Evolutionary conservation across 64 coral and sea anemone species (phyloP).

Genomic region (Montipora cactus): DNA sequence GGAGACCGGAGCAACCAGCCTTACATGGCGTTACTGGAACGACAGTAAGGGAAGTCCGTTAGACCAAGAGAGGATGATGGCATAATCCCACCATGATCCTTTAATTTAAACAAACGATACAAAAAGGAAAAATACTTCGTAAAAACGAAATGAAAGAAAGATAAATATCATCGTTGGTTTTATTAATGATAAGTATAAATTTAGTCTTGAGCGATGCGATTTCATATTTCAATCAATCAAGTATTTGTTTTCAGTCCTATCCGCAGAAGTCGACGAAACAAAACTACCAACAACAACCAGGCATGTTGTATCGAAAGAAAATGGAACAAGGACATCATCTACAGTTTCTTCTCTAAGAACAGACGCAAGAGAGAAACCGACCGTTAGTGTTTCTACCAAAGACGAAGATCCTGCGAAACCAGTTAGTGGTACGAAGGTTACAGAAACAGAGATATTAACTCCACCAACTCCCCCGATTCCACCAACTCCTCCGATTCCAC

Average conservation of each 20-base stretch:
- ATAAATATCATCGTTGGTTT: too few species aligned
- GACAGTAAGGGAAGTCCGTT: too few species aligned
- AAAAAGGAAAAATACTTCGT: too few species aligned
- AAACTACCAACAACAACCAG: background rate
- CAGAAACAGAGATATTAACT: background rate
- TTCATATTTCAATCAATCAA: background rate
- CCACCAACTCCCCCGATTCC: background rate
- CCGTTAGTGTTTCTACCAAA: background rate
- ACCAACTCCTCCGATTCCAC: background rate
- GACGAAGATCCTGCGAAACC: background rate
- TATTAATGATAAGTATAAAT: too few species aligned
- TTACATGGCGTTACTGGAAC: too few species aligned
- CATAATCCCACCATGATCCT: too few species aligned
- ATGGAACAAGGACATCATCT: background rate
- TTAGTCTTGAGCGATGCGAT: too few species aligned
- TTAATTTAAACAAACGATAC: too few species aligned
- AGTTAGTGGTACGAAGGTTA: background rate
- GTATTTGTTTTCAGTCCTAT: background rate
- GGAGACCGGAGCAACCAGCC: too few species aligned
- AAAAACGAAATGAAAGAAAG: too few species aligned
- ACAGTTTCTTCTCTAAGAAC: background rate
- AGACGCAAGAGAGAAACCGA: background rate
- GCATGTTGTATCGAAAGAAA: background rate
- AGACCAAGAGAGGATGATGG: too few species aligned
- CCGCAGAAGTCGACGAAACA: background rate